phyloP scores from a whole-genome alignment of 1,140 invertebrate species.

The Diachasmimorpha longicaudata region DNA sequence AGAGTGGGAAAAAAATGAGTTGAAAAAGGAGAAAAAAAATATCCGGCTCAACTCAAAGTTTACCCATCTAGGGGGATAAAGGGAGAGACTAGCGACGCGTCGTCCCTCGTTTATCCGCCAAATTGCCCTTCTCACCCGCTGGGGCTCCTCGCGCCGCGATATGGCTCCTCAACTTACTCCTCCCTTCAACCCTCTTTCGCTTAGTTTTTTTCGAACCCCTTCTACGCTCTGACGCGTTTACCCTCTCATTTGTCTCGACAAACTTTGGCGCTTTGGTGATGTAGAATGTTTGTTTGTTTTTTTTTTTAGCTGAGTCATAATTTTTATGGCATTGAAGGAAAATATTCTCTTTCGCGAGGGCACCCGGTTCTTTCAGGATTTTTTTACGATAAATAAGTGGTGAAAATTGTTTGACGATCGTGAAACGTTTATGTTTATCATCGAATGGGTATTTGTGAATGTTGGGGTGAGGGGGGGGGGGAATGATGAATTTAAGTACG shows the following conservation, averaged over 20 bases:
- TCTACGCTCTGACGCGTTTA: background rate
- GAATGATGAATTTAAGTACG: too few species aligned
- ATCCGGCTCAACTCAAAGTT: constrained; percentile 36
- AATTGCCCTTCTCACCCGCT: constrained; percentile 14
- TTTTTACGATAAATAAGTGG: too few species aligned
- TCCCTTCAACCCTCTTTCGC: background rate
- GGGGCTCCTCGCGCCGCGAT: background rate
- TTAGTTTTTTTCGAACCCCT: background rate
- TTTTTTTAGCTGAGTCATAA: background rate
- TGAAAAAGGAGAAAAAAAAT: constrained; percentile 23
- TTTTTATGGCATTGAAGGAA: background rate
- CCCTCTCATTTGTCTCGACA: background rate
- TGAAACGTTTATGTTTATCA: too few species aligned
- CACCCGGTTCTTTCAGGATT: too few species aligned
- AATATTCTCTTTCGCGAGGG: too few species aligned
- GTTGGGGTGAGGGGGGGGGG: too few species aligned
- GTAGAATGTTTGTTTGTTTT: background rate
- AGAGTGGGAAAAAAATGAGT: constrained; percentile 8
- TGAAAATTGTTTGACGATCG: too few species aligned
- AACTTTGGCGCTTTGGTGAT: background rate
- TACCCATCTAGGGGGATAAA: constrained; percentile 30
- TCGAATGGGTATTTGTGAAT: too few species aligned
- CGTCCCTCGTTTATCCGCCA: constrained; percentile 32
- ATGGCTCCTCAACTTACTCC: background rate
- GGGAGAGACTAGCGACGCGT: constrained; percentile 27